Base-by-base conservation (phyloP, 2,113 vertebrate species). In the Eurypyga helias region DNA sequence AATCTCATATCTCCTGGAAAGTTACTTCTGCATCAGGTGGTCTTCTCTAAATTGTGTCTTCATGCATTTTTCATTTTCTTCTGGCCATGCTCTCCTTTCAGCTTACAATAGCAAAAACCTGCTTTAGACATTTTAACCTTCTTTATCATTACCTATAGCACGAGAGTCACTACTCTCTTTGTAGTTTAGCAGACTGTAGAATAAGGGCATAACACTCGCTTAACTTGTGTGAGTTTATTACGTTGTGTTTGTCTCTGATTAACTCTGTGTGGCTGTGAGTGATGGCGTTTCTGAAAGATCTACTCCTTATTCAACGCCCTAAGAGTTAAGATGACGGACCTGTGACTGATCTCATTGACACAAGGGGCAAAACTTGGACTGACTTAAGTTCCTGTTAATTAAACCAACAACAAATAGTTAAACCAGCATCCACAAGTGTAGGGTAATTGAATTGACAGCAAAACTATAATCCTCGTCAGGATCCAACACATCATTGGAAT, bases 341-440 rank as follows among this genome's bases (percentile, higher is more conserved):
- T 66, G 17, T 43, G 62, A 51, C 49, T 38, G 84, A 49, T 95
- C 87, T 81, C 76, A 55, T 3, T 95, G 83, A 66, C 79, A 94
- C 64, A 64, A 92, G 55, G 61, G 72, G 46, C 51, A 92, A 90
- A 94, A 92, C 46, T 71, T 83, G 60, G 75, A 90, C 79, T 67
- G 85, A 66, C 55, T 96, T 95, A 94, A 83, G 55, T 3, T 1
- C 75, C 55, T 94, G 90, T 88, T 81, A 62, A 83, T 90, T 92
- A 86, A 92, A 78, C 41, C 71, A 88, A 46, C 73, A 95, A 89
- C 81, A 91, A 96, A 83, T 93, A 94, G 88, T 93, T 95, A 95
- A 91, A 80, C 60, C 33, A 93, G 62, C 71, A 95, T 90, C 51
- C 52, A 75, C 51, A 54, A 83, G 20, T 65, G 38, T 54, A 46